These are phyloP conservation scores for Pachypeltis micranthus DNA, from an alignment of 1,140 invertebrate species.

Conservation along the genomic window DNA sequence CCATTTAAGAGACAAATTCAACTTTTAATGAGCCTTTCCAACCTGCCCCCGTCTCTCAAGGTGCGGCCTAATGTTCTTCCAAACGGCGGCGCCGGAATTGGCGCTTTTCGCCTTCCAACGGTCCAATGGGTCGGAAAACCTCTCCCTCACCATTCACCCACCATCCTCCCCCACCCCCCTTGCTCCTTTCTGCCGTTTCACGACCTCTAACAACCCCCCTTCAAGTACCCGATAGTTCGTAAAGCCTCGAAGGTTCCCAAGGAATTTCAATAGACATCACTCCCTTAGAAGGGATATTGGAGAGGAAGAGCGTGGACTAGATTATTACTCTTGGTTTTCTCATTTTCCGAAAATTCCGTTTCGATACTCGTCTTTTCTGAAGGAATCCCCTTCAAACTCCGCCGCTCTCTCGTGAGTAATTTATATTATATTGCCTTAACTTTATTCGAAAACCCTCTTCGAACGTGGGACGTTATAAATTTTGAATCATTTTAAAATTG, in stretches of 20 bases:
- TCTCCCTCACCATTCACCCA: neutral
- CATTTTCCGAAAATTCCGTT: neutral
- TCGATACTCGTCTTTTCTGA: neutral
- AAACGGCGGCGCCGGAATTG: neutral
- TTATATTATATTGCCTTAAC: neutral
- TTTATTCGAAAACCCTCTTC: neutral
- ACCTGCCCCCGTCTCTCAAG: neutral
- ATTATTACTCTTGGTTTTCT: slow-evolving; percentile 6
- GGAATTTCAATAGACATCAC: slow-evolving; percentile 9
- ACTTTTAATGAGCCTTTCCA: neutral
- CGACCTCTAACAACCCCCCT: neutral
- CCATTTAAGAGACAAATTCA: neutral
- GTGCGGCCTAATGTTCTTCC: neutral
- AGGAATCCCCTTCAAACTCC: neutral
- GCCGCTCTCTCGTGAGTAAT: neutral
- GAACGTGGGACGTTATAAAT: neutral
- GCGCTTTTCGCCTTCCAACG: neutral
- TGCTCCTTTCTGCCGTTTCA: neutral
- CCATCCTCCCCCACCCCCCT: neutral
- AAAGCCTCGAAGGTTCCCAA: neutral
- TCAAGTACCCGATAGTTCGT: neutral
- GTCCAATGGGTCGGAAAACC: neutral
- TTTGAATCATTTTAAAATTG: neutral
- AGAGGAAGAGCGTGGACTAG: slow-evolving; percentile 5
- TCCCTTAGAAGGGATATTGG: neutral